phyloP scores from a whole-genome alignment of 35 echinoderm and acorn worm species.

The Hemicentrotus pulcherrimus region DNA sequence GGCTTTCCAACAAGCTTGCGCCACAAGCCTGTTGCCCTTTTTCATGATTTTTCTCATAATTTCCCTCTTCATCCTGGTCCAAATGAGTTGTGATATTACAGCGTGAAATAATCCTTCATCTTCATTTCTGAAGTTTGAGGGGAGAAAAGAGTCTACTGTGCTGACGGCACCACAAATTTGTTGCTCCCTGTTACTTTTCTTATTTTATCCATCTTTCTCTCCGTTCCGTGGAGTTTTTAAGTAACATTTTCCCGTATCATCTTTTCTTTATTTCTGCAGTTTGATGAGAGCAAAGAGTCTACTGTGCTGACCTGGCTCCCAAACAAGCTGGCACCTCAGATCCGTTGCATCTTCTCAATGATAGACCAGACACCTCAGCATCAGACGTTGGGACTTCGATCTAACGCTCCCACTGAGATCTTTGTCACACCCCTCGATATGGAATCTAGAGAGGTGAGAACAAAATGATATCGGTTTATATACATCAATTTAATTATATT shows the following conservation, averaged over 20 bases:
- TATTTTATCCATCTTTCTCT: too few species aligned
- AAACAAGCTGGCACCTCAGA: conserved; percentile 65
- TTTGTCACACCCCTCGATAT: conserved; percentile 82
- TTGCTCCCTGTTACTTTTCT: too few species aligned
- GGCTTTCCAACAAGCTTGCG: too few species aligned
- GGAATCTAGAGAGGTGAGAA: conserved; percentile 64
- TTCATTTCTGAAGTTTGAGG: too few species aligned
- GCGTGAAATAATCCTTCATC: too few species aligned
- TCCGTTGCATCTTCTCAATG: conserved; percentile 74
- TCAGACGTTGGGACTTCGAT: conserved; percentile 46
- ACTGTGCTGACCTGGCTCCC: conserved; percentile 76
- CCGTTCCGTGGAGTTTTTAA: not conserved
- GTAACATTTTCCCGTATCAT: not conserved
- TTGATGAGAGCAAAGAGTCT: conserved; percentile 72
- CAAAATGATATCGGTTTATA: not conserved
- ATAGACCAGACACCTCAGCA: conserved; percentile 75
- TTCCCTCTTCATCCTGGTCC: too few species aligned
- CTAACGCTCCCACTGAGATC: conserved; percentile 51
- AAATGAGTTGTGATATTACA: too few species aligned
- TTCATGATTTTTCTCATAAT: too few species aligned
- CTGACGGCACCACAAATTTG: too few species aligned
- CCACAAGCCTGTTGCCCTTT: too few species aligned
- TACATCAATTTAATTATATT: too few species aligned
- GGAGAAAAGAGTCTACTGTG: too few species aligned
- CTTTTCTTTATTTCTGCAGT: conserved; percentile 33